phyloP scores from a whole-genome alignment of 2,113 vertebrate species.

The Colinus virginianus region DNA sequence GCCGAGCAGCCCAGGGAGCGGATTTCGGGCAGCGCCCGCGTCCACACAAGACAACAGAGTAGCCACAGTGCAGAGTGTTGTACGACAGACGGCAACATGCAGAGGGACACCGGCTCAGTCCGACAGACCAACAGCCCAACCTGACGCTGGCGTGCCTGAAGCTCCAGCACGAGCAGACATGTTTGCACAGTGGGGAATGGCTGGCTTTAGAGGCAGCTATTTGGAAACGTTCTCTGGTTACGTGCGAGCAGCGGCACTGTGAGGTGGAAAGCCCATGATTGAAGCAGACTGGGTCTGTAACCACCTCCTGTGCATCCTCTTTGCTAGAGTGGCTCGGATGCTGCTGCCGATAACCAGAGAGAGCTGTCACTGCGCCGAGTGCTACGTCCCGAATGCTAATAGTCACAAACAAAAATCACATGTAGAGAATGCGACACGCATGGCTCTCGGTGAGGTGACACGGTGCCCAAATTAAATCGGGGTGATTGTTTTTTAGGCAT shows the following conservation, averaged over 20 bases:
- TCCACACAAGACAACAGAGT: conserved; percentile 66
- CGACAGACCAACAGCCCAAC: conserved; percentile 67
- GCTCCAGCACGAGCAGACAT: conserved; percentile 57
- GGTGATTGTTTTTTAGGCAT: conserved; percentile 77
- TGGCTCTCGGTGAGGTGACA: conserved; percentile 81
- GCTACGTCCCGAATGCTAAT: conserved; percentile 62
- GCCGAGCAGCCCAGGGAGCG: background rate
- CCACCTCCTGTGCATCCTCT: conserved; percentile 35
- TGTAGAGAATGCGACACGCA: conserved; percentile 79
- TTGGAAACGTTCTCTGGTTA: conserved; percentile 52
- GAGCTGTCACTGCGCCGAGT: conserved; percentile 61
- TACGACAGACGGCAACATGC: conserved; percentile 67
- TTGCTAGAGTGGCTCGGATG: background rate
- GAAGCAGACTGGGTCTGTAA: conserved; percentile 41
- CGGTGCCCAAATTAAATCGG: conserved; percentile 74
- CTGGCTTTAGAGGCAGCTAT: conserved; percentile 51
- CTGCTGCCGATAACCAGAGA: conserved; percentile 62
- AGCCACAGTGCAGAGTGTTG: conserved; percentile 72
- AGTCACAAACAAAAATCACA: conserved; percentile 85
- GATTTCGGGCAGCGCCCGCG: conserved; percentile 10
- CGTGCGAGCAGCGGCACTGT: background rate
- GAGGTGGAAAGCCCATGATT: background rate
- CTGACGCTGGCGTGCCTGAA: conserved; percentile 48
- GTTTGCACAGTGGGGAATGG: conserved; percentile 38
- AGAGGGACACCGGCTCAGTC: conserved; percentile 66